Conservation (phyloP, 2,797 vertebrate genomes). For the Psittacula echo region DNA sequence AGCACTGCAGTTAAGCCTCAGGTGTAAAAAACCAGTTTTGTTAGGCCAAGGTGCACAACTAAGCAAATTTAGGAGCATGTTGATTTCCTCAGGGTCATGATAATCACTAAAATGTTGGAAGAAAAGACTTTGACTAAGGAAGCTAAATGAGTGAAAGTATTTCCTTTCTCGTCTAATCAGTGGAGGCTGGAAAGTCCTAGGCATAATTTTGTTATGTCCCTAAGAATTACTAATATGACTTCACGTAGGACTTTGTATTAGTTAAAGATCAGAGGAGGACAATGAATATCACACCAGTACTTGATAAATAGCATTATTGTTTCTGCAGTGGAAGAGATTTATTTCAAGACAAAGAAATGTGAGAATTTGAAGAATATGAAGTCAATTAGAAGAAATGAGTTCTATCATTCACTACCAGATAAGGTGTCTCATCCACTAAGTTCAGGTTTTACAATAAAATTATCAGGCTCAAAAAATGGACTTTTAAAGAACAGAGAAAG, state of each 20-base stretch:
- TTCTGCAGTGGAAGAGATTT: background rate
- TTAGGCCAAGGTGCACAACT: background rate
- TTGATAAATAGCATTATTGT: background rate
- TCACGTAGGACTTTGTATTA: background rate
- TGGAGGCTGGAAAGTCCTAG: background rate
- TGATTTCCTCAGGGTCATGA: background rate
- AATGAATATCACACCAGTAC: background rate
- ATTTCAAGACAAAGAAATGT: background rate
- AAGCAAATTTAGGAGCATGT: background rate
- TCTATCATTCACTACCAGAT: background rate
- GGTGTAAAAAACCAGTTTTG: accelerated
- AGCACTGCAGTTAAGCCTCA: background rate
- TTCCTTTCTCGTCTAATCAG: background rate
- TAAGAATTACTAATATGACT: background rate
- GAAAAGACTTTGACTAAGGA: background rate
- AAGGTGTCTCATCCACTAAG: background rate
- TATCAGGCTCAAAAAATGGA: background rate
- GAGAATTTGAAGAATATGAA: background rate
- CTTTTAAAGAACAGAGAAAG: background rate
- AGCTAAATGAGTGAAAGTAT: background rate
- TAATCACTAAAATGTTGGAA: background rate
- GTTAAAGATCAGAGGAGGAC: background rate
- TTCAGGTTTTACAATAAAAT: background rate
- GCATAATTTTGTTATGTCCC: background rate
- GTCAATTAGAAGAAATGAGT: background rate